Evolutionary conservation across 2,888 invertebrate genomes (phyloP).

Genomic region (Spodoptera littoralis): DNA sequence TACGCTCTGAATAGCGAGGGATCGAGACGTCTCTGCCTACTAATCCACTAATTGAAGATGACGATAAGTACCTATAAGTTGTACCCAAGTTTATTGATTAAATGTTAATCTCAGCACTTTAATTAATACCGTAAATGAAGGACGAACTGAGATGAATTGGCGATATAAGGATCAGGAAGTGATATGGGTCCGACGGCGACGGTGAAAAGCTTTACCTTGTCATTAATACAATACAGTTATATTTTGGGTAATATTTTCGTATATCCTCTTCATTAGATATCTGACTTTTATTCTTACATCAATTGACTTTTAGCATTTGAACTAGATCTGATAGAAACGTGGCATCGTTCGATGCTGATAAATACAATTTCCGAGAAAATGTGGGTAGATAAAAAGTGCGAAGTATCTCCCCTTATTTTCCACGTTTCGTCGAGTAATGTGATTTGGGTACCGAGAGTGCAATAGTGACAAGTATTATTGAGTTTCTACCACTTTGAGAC

Average conservation of each 20-base stretch:
- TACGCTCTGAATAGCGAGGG: slow-evolving; percentile 36
- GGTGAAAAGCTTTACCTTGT: no score
- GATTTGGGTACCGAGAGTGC: slow-evolving; percentile 51
- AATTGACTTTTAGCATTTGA: slow-evolving; percentile 36
- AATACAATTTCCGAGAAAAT: slow-evolving; percentile 39
- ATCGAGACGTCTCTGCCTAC: slow-evolving; percentile 43
- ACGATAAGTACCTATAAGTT: slow-evolving; percentile 46
- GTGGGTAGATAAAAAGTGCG: slow-evolving; percentile 11
- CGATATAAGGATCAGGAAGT: neutral
- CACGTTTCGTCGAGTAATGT: slow-evolving; percentile 45
- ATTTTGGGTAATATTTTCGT: neutral
- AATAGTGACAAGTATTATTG: slow-evolving; percentile 50
- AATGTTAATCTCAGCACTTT: slow-evolving; percentile 42
- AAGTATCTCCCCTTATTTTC: slow-evolving; percentile 30
- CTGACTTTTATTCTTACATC: slow-evolving; percentile 23
- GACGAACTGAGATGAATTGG: slow-evolving; percentile 11
- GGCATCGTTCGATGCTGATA: slow-evolving; percentile 35
- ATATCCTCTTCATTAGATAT: slow-evolving; percentile 14
- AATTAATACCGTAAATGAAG: slow-evolving; percentile 35
- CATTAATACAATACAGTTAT: no score
- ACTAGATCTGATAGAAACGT: slow-evolving; percentile 20
- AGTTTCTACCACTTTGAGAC: slow-evolving; percentile 45
- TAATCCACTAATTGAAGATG: slow-evolving; percentile 57
- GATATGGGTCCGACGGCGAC: neutral
- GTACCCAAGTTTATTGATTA: slow-evolving; percentile 44